Conservation (phyloP, 2,113 vertebrate species). For the Siniperca chuatsi region DNA sequence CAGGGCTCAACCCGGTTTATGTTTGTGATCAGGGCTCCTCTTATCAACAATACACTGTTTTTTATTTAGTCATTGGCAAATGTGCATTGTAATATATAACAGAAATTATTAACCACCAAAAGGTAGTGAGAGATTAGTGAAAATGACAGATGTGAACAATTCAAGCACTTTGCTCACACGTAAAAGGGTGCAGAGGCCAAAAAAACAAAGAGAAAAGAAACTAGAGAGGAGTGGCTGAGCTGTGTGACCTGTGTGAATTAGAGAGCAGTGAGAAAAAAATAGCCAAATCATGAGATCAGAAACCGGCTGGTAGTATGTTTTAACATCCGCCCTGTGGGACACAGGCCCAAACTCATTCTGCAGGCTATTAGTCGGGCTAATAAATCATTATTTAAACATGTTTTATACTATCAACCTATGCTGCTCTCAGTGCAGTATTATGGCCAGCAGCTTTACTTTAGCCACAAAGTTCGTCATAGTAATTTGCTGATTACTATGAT, state of each 20-base stretch:
- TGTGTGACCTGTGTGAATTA: conserved; percentile 43
- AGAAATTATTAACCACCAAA: conserved; percentile 11
- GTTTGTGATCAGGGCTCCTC: conserved; percentile 38
- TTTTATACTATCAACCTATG: conserved; percentile 19
- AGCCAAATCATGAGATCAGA: conserved; percentile 69
- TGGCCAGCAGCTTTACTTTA: conserved; percentile 12
- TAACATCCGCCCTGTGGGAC: conserved; percentile 47
- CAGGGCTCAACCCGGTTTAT: conserved; percentile 35
- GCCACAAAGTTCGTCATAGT: conserved; percentile 27
- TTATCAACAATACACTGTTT: conserved; percentile 16
- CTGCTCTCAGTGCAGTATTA: not conserved
- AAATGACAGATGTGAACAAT: conserved; percentile 4
- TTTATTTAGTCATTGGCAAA: conserved; percentile 25
- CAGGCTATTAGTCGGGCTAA: conserved; percentile 43
- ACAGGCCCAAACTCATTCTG: conserved; percentile 49
- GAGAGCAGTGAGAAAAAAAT: conserved; percentile 49
- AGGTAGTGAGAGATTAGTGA: not conserved
- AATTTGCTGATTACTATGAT: conserved; percentile 54
- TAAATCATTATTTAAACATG: conserved; percentile 59
- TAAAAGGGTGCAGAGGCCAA: not conserved
- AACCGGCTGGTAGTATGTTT: conserved; percentile 56
- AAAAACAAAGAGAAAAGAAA: conserved; percentile 28
- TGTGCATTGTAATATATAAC: not conserved
- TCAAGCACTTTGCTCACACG: not conserved
- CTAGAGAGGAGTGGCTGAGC: conserved; percentile 32